A percentile compares a stretch with the other conserved stretches of the same genome.
Evolutionary conservation across 2,888 invertebrate species (phyloP).

Genomic region (Eristalis intricaria): DNA sequence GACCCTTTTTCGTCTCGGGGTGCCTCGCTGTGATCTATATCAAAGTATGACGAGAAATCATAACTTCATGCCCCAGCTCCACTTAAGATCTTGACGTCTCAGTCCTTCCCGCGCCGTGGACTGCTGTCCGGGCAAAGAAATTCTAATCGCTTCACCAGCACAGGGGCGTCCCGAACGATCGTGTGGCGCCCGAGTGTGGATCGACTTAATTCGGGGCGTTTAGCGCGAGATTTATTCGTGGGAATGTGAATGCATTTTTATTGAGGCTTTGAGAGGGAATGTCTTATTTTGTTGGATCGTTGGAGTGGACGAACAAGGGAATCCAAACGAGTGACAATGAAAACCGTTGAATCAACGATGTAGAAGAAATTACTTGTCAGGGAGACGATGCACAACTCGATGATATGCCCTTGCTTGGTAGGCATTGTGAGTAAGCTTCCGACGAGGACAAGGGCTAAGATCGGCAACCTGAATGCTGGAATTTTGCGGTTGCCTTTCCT

Average conservation of each 20-base stretch:
- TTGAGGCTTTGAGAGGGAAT: background rate
- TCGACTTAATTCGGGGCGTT: background rate
- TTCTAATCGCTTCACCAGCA: background rate
- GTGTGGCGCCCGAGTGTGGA: background rate
- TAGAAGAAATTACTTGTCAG: too few relatives aligned
- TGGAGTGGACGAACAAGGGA: background rate
- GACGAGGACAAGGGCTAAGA: too few relatives aligned
- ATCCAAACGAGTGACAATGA: too few relatives aligned
- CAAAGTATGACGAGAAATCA: slow-evolving; percentile 40
- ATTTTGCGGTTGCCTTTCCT: too few relatives aligned
- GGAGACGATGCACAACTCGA: too few relatives aligned
- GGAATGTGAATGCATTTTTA: background rate
- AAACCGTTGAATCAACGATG: too few relatives aligned
- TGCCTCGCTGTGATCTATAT: slow-evolving; percentile 35
- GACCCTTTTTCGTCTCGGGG: background rate
- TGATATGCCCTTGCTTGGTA: too few relatives aligned
- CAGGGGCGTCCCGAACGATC: background rate
- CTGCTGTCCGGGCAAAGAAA: background rate
- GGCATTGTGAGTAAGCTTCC: too few relatives aligned
- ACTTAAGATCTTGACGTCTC: background rate
- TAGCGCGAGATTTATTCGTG: background rate
- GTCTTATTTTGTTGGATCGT: background rate
- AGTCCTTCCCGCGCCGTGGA: background rate
- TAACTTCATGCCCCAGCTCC: background rate
- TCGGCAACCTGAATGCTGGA: too few relatives aligned